A percentile compares a stretch with the other conserved stretches of the same genome.
phyloP scores from a whole-genome alignment of 2,113 vertebrate genomes.

The Zapus hudsonius region DNA sequence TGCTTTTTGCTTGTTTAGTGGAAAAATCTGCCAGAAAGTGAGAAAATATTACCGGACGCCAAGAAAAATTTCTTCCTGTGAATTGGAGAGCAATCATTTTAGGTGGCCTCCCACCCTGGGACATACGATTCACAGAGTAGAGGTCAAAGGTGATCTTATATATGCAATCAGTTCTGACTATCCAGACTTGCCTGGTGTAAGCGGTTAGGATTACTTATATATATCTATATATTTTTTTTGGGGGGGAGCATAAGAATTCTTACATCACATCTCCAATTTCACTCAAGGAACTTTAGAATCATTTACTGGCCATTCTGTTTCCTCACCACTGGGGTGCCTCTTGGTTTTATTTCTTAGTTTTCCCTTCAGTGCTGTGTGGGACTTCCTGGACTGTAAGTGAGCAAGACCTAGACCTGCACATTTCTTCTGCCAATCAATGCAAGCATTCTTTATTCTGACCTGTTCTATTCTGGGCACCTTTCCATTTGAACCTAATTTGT shows the following conservation, averaged over 20 bases:
- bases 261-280: constrained; percentile 30
- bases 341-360: neutral
- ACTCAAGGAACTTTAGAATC: constrained; percentile 14
- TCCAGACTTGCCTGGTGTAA: neutral
- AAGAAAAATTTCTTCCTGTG: constrained; percentile 74
- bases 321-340: neutral
- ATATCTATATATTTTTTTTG: too few species aligned
- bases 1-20: constrained; percentile 31
- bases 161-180: neutral
- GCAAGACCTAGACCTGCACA: neutral
- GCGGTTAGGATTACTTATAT: neutral
- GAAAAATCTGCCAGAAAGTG: constrained; percentile 67
- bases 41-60: constrained; percentile 69
- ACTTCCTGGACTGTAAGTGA: constrained; percentile 16
- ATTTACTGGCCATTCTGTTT: constrained; percentile 42
- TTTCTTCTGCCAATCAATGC: neutral
- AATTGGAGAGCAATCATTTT: constrained; percentile 60
- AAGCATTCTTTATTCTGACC: neutral
- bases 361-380: neutral
- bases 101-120: constrained; percentile 39
- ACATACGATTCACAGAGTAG: neutral
- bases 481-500: neutral
- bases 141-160: constrained; percentile 28
- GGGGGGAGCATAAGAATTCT: neutral
- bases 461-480: neutral